phyloP scores from a whole-genome alignment of 2,797 vertebrate genomes.

The Darevskia nairensis region DNA sequence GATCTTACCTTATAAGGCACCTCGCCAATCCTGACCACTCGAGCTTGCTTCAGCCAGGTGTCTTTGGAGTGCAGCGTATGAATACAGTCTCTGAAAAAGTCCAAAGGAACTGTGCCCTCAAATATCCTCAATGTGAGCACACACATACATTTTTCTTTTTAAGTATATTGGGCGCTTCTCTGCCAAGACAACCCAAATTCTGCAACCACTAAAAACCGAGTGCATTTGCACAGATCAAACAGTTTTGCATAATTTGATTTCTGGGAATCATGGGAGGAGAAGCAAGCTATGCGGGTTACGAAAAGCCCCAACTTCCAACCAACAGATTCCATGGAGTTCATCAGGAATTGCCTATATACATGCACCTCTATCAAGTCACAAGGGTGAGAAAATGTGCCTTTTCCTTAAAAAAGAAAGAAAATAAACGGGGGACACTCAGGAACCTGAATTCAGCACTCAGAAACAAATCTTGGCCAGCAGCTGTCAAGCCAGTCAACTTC shows the following conservation, averaged over 20 bases:
- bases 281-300: neutral
- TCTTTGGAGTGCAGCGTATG: conserved; percentile 93
- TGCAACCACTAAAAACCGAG: neutral
- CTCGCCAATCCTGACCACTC: conserved; percentile 91
- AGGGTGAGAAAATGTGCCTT: neutral
- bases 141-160: neutral
- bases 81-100: conserved; percentile 87
- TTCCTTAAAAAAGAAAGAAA: neutral
- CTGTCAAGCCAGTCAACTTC: neutral
- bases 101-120: neutral
- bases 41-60: conserved; percentile 95
- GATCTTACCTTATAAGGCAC: conserved; percentile 89
- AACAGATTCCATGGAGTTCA: neutral
- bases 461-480: neutral
- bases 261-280: neutral
- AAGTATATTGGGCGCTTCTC: too few relatives aligned
- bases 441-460: neutral
- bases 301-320: neutral
- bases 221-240: neutral
- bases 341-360: neutral
- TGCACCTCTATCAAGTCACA: neutral
- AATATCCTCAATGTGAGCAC: neutral
- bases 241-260: neutral
- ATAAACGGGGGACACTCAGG: neutral
- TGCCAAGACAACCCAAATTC: neutral